Conservation (phyloP, 2,797 vertebrate species). For the Urocyon cinereoargenteus region DNA sequence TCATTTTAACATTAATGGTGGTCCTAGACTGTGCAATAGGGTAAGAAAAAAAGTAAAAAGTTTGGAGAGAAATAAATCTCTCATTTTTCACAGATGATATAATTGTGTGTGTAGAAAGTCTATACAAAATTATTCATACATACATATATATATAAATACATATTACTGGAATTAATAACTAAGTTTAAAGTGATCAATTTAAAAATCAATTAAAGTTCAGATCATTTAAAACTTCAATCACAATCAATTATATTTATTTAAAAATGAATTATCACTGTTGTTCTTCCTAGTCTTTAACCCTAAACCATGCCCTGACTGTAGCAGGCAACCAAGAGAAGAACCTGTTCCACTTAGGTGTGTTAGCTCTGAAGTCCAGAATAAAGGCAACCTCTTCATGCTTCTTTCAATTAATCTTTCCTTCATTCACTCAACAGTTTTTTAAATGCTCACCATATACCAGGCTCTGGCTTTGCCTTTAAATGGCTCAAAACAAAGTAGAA, state of each 20-base stretch:
- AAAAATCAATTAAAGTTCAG: constrained; percentile 29
- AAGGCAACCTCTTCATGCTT: not conserved
- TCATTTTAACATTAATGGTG: not conserved
- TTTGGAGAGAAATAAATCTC: not conserved
- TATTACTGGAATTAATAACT: not conserved
- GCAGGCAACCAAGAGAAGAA: not conserved
- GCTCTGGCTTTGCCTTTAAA: not conserved
- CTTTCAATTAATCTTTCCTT: not conserved
- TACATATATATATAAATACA: not conserved
- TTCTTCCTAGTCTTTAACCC: not conserved
- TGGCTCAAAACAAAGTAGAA: not conserved
- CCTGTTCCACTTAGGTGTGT: not conserved
- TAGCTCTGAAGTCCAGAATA: not conserved
- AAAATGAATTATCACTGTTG: not conserved
- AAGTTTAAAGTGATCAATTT: not conserved
- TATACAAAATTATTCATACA: not conserved
- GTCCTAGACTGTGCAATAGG: not conserved
- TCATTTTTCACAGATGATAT: not conserved
- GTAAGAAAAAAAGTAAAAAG: not conserved
- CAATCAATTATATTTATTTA: not conserved
- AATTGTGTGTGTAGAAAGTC: not conserved
- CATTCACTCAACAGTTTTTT: not conserved
- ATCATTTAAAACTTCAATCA: not conserved
- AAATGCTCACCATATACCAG: not conserved
- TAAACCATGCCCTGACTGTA: not conserved